Base-by-base conservation (phyloP, 2,797 vertebrate genomes). In the Phoeniculus purpureus region DNA sequence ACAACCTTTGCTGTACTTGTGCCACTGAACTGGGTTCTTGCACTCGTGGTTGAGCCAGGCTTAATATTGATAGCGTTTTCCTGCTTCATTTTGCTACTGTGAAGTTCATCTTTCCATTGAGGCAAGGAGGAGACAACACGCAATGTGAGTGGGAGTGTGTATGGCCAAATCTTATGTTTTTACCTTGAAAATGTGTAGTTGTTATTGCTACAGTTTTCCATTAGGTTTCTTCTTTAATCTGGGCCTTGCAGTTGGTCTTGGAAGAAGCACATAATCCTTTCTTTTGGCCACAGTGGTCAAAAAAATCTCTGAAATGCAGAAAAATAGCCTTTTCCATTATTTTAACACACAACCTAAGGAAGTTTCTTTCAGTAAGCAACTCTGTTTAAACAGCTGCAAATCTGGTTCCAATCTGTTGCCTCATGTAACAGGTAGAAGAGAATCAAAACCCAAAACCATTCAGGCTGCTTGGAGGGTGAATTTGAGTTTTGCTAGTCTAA, bases 61-160 rank as follows among this genome's bases (percentile, higher is more conserved):
- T 80, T 37, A 23, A 34, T 64, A n/a, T 81, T 81, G 43, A 12
- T 13, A n/a, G 12, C 13, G 5, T 72, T 72, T 67, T 81, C 13
- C 43, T 78, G n/a, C 32, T 56, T 31, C 13, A 0, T 48, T 25
- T 66, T 81, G 31, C 37, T 58, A 0, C 75, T 73, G 68, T 4
- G 8, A 43, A 48, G 66, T 32, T 85, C 29, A 45, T 62, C 56
- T 45, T 74, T 56, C 1, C 1, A 16, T 2, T 29, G 34, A 82
- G 52, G 55, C 12, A 8, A 52, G 71, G 1, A 68, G 71, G 70
- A 75, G 66, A 40, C 1, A 3, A 27, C 50, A 43, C 68, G 31
- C 0, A 0, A 23, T 66, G 50, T 48, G 6, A 4, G 0, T 34
- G 34, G 45, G 22, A 3, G 1, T 18, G 31, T 82, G 22, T 78